Base-by-base conservation (phyloP, 1,140 invertebrate genomes). In the Adelges cooleyi region DNA sequence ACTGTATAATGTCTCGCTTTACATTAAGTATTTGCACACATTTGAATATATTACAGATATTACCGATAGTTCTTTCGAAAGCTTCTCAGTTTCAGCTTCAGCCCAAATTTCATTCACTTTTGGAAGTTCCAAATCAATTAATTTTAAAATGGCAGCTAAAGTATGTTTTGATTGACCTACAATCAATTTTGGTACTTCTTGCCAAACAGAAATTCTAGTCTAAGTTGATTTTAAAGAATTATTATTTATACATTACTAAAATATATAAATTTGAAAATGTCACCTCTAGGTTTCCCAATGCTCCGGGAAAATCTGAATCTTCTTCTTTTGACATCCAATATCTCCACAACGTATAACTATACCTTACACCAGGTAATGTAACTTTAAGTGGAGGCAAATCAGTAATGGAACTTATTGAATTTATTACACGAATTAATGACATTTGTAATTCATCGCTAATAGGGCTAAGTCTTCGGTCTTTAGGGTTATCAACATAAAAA, bases 401-500 rank as follows among this genome's bases (percentile, higher is more conserved):
- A 36, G 75, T 36, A n/a, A 65, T 25, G 10, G 42, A 29, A 33
- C 13, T 72, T 18, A 84, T 75, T 71, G 80, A 76, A 20, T 72
- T 52, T 1, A 81, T 72, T 53, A 79, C 79, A 72, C 79, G 81
- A 36, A 62, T 70, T 72, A 93, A 82, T 17, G 81, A 76, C 9
- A 77, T 72, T 69, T 81, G 80, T 62, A 92, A 79, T 66, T 90
- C 85, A 1, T 74, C 69, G 65, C 82, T 78, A 2, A 95, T 79
- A 17, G 81, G 80, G 72, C 88, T 90, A 3, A 85, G 77, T 52
- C 80, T 77, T 0, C 81, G 68, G 74, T 88, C 87, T 17, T 80
- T 79, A 3, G 81, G 81, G 65, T 81, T 80, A 70, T 87, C 80
- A 71, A 91, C 82, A 73, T 90, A 95, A 74, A 83, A 92, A 66